Base-by-base conservation (phyloP, 1,140 invertebrate species). In the Subanguina moxae region DNA sequence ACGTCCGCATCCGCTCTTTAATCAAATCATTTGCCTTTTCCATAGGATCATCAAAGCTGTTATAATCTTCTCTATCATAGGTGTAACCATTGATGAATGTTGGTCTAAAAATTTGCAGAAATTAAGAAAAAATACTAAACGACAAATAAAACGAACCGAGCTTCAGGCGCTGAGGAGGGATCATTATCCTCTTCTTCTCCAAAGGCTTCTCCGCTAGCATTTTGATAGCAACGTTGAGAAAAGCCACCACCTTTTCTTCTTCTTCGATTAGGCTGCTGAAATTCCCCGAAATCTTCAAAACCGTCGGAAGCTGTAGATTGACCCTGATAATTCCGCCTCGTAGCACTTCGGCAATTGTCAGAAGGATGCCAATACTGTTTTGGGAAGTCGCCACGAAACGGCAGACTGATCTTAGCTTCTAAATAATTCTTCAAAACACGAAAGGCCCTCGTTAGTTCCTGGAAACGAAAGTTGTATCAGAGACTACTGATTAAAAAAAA, bases 271-370 rank as follows among this genome's bases (percentile, higher is more conserved):
- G 15, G n/a, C 38, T 59, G 56, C 32, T 67, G 48, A 61, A 67
- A 67, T 13, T 68, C 66, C 7, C 66, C 66, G 30, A 68, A 68
- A 52, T 68, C 66, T n/a, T 68, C 66, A 62, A 64, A 68, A n/a
- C 59, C 61, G 25, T 68, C 61, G 1, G 66, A 19, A 30, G 23
- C 38, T 38, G 27, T 69, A 42, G 43, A 21, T n/a, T 30, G 64
- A 48, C 17, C 27, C 28, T 52, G 62, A 48, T 17, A 65, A 21
- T 56, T 61, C 13, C 28, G n/a, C 13, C 58, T 30, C 5, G 58
- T 5, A 5, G n/a, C 38, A 21, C 58, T 61, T 28, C 28, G 5
- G n/a, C 8, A 25, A 30, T 30, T 21, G 28, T 19, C 28, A 5
- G 28, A 61, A 1, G 19, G 19, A 28, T 65, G 32, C 46, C 19